phyloP scores from a whole-genome alignment of 2,797 vertebrate genomes.

The Oryzias dopingdopingensis region DNA sequence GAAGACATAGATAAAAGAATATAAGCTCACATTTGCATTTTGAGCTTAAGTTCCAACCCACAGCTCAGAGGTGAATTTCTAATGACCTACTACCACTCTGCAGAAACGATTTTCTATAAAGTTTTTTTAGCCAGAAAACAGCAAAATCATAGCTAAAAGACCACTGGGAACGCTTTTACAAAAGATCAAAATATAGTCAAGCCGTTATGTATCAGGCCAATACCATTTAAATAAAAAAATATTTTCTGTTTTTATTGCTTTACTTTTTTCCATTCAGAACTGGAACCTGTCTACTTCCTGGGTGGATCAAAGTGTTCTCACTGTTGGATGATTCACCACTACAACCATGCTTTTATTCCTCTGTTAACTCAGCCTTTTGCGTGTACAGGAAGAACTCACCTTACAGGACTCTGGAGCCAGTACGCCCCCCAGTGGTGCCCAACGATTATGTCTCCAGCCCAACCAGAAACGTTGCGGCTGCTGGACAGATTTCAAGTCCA shows the following conservation, averaged over 20 bases:
- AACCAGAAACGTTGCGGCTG: constrained; percentile 82
- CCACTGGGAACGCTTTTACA: no score
- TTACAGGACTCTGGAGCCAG: constrained; percentile 95
- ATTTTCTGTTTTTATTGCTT: not conserved
- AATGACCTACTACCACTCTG: no score
- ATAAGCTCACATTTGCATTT: no score
- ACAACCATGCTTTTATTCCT: not conserved
- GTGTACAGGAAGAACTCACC: constrained; percentile 91
- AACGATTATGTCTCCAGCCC: constrained; percentile 96
- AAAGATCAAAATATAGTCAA: no score
- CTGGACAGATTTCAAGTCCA: constrained; percentile 86
- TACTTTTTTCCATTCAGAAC: no score
- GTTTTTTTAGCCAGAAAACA: no score
- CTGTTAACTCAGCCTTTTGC: constrained; percentile 25
- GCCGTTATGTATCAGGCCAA: not conserved
- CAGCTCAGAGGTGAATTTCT: no score
- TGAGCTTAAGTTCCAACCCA: no score
- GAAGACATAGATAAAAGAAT: no score
- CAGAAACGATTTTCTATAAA: no score
- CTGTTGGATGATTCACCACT: not conserved
- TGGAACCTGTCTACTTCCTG: not conserved
- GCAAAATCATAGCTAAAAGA: no score
- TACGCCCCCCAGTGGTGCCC: constrained; percentile 94
- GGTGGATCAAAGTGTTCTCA: not conserved
- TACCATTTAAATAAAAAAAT: not conserved